A percentile compares a stretch with the other conserved stretches of the same genome.
Conservation (phyloP, 2,113 vertebrate genomes). For the Entelurus aequoreus region DNA sequence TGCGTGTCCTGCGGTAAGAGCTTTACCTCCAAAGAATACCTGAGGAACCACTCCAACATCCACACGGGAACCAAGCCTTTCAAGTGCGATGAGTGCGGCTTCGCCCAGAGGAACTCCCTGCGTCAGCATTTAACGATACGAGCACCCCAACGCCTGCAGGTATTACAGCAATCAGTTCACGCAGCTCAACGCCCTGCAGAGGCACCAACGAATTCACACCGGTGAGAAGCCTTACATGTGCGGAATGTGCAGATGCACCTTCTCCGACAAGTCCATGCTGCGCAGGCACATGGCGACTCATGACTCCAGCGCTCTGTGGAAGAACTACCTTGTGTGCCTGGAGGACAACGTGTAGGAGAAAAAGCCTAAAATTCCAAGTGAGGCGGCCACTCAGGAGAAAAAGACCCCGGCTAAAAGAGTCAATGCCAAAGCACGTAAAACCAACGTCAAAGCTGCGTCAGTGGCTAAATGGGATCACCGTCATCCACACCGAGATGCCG, state of each 20-base stretch:
- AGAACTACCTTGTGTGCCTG: constrained; percentile 91
- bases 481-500: constrained; percentile 75
- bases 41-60: constrained; percentile 93
- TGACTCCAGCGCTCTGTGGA: constrained; percentile 92
- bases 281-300: constrained; percentile 91
- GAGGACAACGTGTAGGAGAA: constrained; percentile 81
- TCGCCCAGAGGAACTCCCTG: constrained; percentile 94
- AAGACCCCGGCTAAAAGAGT: background rate
- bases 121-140: constrained; percentile 81
- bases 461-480: constrained; percentile 72
- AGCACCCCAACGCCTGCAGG: constrained; percentile 89
- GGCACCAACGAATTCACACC: constrained; percentile 93
- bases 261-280: constrained; percentile 95
- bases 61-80: constrained; percentile 91
- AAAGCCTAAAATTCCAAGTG: constrained; percentile 42
- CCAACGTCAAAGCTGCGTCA: background rate
- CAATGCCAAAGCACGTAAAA: background rate
- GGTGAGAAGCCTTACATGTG: constrained; percentile 98
- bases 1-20: constrained; percentile 97
- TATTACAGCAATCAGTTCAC: constrained; percentile 94
- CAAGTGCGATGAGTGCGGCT: constrained; percentile 90
- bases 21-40: constrained; percentile 96
- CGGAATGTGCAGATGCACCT: constrained; percentile 85
- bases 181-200: constrained; percentile 92
- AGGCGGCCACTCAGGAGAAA: constrained; percentile 35